These are phyloP conservation scores for Chesias legatella DNA, from an alignment of 2,888 invertebrate species.

Conservation along the genomic window DNA sequence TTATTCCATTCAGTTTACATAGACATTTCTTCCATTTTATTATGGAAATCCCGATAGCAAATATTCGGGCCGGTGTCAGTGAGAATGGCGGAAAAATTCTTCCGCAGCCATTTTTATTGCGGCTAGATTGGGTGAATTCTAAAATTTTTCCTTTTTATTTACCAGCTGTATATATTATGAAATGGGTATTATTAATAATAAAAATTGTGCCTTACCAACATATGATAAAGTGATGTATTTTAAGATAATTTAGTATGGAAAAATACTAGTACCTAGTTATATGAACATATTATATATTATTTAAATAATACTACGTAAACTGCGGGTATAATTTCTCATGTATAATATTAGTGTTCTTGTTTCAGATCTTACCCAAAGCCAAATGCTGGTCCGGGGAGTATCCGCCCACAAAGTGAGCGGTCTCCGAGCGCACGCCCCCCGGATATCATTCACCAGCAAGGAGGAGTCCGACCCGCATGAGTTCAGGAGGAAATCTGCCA, in stretches of 20 bases:
- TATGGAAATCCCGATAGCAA: conserved; percentile 8
- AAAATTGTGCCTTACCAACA: no score
- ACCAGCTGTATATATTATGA: no score
- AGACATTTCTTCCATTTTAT: conserved; percentile 3
- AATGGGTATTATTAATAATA: no score
- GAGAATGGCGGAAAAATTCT: conserved; percentile 2
- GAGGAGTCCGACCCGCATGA: conserved; percentile 62
- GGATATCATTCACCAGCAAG: conserved; percentile 68
- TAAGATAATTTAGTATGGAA: no score
- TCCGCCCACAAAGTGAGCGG: conserved; percentile 68
- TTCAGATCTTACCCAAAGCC: conserved; percentile 66
- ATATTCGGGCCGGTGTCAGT: conserved; percentile 5
- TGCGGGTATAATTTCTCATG: no score
- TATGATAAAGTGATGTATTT: no score
- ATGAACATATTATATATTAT: no score
- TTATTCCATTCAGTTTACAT: conserved; percentile 4
- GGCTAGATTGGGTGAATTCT: conserved; percentile 3
- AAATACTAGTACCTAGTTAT: no score
- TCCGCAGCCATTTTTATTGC: conserved; percentile 3
- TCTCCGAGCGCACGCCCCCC: conserved; percentile 64
- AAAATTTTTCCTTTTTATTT: not conserved
- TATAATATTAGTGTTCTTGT: no score
- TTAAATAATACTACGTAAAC: no score
- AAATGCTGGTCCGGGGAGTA: conserved; percentile 67
- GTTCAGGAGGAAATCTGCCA: conserved; percentile 65